phyloP scores from a whole-genome alignment of 2,797 vertebrate species.

The Morus bassanus region DNA sequence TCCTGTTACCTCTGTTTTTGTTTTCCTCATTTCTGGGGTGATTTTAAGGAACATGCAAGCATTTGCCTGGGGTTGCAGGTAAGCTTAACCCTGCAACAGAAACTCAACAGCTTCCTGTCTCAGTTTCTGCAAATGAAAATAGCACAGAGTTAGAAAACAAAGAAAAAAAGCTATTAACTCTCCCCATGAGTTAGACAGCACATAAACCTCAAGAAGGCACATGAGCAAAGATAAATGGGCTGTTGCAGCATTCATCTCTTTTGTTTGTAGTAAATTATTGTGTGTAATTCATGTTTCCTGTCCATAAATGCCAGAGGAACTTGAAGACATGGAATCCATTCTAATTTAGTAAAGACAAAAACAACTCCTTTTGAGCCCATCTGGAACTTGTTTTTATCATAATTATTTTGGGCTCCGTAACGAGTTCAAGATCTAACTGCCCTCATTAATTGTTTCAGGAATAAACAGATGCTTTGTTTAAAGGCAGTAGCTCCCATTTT shows the following conservation, averaged over 20 bases:
- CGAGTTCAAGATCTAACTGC: conserved; percentile 53
- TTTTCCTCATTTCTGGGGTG: neutral
- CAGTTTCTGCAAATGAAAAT: conserved; percentile 7
- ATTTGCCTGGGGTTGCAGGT: neutral
- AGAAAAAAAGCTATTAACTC: neutral
- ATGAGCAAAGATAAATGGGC: conserved; percentile 49
- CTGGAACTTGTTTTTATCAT: conserved; percentile 48
- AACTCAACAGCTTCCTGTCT: conserved; percentile 1
- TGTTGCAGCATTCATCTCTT: conserved; percentile 33
- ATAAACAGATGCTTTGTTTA: conserved; percentile 45
- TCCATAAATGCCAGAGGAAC: conserved; percentile 55
- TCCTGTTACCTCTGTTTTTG: neutral
- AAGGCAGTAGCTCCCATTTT: neutral
- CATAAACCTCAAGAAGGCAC: conserved; percentile 43
- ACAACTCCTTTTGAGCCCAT: conserved; percentile 57
- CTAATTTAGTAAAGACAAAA: conserved; percentile 50
- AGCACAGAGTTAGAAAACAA: conserved; percentile 8
- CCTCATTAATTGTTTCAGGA: conserved; percentile 50
- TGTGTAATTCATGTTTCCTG: conserved; percentile 67
- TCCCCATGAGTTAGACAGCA: conserved; percentile 4
- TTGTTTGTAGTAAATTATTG: conserved; percentile 61
- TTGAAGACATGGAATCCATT: conserved; percentile 50
- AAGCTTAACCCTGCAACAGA: neutral
- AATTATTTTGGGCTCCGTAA: conserved; percentile 51
- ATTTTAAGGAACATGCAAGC: neutral